These are phyloP conservation scores for Balaeniceps rex DNA, from an alignment of 2,113 vertebrate species.

Conservation along the genomic window DNA sequence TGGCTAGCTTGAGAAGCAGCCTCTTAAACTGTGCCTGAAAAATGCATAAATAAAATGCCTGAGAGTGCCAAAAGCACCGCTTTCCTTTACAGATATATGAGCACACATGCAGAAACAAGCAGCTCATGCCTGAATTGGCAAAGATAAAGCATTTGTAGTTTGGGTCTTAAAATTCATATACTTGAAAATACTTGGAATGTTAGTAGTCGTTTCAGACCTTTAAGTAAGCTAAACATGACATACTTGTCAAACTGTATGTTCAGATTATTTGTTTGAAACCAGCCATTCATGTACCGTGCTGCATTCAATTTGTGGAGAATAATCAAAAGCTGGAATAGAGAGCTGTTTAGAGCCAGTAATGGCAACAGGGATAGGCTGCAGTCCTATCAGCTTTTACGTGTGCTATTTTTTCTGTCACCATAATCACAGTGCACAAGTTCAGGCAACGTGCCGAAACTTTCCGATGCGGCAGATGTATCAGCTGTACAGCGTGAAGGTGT, in stretches of 20 bases:
- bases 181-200: background rate
- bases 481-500: background rate
- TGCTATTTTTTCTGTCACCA: background rate
- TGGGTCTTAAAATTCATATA: constrained; percentile 7
- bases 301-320: constrained; percentile 1
- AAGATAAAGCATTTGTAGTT: constrained; percentile 3
- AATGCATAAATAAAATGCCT: background rate
- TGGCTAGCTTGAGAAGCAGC: background rate
- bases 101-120: background rate
- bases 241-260: background rate
- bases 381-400: constrained; percentile 6
- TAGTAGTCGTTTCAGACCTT: background rate
- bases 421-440: constrained; percentile 2
- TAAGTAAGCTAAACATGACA: background rate
- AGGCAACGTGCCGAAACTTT: background rate
- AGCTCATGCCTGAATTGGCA: background rate
- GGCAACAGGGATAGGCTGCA: background rate
- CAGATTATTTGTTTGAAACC: constrained; percentile 18
- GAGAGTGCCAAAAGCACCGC: background rate
- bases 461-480: background rate
- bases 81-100: background rate
- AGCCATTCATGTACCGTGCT: background rate
- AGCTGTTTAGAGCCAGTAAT: constrained; percentile 23
- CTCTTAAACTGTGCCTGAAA: background rate
- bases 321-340: constrained; percentile 18